Evolutionary conservation across 2,888 invertebrate species (phyloP).

Genomic region (Chymomyza fuscimana): DNA sequence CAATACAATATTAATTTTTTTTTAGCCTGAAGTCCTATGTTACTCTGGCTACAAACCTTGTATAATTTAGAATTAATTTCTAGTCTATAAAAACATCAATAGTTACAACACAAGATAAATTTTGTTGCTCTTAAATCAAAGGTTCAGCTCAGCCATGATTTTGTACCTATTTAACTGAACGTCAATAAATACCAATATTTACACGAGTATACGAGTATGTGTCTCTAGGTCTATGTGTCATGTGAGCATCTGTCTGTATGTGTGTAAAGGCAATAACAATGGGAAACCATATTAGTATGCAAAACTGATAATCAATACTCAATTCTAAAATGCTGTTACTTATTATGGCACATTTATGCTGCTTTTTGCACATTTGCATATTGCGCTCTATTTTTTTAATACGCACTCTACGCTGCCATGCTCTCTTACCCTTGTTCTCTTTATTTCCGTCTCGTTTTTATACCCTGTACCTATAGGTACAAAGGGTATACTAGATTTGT

Average conservation of each 20-base stretch:
- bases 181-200: no score
- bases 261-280: conserved; percentile 19
- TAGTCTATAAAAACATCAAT: no score
- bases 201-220: neutral
- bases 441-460: neutral
- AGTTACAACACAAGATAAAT: no score
- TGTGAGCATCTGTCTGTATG: neutral
- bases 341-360: conserved; percentile 58
- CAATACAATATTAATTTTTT: neutral
- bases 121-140: no score
- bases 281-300: conserved; percentile 65
- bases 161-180: no score
- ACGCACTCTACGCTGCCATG: conserved; percentile 15
- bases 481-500: no score
- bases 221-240: neutral
- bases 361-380: conserved; percentile 53
- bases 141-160: no score
- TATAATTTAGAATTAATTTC: no score
- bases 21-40: neutral
- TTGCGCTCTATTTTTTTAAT: conserved; percentile 2
- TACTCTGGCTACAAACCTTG: no score
- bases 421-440: neutral
- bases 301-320: conserved; percentile 71
- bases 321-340: conserved; percentile 36
- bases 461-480: no score